Percentiles rank a stretch among this genome's conserved stretches.
Conservation (phyloP, 1,140 invertebrate genomes). For the Metopolophium dirhodum region DNA sequence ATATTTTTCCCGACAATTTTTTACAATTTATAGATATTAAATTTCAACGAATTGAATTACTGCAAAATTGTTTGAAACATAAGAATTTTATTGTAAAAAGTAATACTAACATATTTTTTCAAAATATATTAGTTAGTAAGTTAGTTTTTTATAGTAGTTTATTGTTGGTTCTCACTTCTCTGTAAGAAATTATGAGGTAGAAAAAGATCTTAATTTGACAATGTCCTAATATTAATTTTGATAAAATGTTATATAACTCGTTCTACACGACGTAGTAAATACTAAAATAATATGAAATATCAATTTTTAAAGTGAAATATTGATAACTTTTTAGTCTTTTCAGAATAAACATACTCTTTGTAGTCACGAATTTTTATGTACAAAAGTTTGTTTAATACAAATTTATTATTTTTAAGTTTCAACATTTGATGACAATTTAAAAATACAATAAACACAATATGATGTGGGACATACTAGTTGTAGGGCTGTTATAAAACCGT, state of each 20-base stretch:
- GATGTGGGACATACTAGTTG: neutral
- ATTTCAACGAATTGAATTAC: neutral
- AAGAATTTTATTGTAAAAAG: neutral
- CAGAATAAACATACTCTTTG: neutral
- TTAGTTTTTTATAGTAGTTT: neutral
- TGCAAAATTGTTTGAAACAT: neutral
- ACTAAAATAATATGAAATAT: neutral
- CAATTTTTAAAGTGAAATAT: neutral
- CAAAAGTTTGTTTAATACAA: neutral
- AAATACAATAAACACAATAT: neutral
- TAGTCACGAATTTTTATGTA: conserved; percentile 7
- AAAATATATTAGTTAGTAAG: neutral
- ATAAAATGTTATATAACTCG: neutral
- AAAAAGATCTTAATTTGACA: neutral
- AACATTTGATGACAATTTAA: neutral
- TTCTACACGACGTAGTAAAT: neutral
- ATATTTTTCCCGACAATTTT: neutral
- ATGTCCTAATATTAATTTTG: neutral
- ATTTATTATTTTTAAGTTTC: neutral
- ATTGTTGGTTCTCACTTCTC: too few relatives aligned
- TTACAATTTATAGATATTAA: neutral
- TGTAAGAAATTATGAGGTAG: neutral
- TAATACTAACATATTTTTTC: neutral
- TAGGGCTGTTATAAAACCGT: neutral
- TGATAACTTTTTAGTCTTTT: neutral